Evolutionary conservation across 2,113 vertebrate species (phyloP).

Genomic region (Geococcyx californianus): DNA sequence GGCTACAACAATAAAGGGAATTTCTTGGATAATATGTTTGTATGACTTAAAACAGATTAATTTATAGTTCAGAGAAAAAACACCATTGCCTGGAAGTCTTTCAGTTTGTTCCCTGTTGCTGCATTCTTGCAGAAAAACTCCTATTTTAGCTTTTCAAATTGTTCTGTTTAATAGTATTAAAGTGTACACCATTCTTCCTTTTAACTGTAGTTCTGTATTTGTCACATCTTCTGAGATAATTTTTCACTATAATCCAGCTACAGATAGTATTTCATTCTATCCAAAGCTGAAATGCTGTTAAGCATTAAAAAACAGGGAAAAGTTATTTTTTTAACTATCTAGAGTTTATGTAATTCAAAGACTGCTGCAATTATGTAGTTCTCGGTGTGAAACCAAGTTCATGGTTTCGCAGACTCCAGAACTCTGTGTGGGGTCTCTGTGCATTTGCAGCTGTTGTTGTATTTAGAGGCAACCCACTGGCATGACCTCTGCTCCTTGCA

Average conservation of each 20-base stretch:
- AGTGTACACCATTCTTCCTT: neutral
- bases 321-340: neutral
- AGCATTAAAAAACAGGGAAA: neutral
- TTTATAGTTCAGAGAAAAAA: neutral
- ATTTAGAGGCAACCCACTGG: neutral
- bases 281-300: neutral
- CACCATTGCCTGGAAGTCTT: neutral
- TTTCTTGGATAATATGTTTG: neutral
- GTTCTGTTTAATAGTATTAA: neutral
- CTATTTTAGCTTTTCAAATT: neutral
- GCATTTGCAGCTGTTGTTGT: neutral
- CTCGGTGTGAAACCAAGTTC: neutral
- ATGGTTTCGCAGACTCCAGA: neutral
- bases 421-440: neutral
- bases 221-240: neutral
- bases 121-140: neutral
- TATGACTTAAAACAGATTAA: neutral
- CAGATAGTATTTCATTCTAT: neutral
- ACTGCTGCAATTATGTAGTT: neutral
- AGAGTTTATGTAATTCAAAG: neutral
- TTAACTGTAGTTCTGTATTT: neutral
- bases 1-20: neutral
- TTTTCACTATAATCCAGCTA: neutral
- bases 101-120: neutral
- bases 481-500: neutral